Conservation (phyloP, 2,797 vertebrate species). For the Heliangelus exortis region DNA sequence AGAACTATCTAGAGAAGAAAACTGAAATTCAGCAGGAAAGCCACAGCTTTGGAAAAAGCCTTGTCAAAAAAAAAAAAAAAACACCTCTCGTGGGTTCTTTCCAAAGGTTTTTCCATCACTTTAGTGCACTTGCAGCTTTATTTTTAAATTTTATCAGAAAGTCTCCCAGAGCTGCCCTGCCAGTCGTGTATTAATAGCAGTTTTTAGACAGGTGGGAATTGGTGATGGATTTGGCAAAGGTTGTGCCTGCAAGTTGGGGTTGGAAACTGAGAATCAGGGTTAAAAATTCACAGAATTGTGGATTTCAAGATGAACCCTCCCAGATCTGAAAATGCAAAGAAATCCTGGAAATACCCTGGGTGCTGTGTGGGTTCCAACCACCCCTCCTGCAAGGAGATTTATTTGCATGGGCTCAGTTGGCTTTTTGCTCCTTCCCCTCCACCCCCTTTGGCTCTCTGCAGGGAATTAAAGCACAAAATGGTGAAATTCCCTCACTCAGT, state of each 20-base stretch:
- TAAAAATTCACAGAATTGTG: not conserved
- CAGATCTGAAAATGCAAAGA: not conserved
- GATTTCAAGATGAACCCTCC: not conserved
- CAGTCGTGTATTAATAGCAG: fast-evolving
- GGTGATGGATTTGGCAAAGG: not conserved
- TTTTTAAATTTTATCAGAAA: not conserved
- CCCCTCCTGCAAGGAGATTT: fast-evolving
- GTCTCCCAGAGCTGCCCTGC: not conserved
- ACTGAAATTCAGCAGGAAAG: no score
- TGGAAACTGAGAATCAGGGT: not conserved
- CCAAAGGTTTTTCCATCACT: not conserved
- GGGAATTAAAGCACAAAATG: no score
- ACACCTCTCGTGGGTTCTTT: not conserved
- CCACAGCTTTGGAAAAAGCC: no score
- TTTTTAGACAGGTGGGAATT: not conserved
- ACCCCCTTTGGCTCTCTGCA: not conserved
- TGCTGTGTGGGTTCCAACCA: fast-evolving
- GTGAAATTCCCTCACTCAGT: no score
- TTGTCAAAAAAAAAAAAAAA: no score
- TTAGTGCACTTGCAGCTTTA: no score
- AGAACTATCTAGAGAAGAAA: no score
- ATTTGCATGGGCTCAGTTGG: fast-evolving
- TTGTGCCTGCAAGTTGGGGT: not conserved
- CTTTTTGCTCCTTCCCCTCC: not conserved
- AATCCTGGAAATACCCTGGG: not conserved